Conservation (phyloP, 2,888 invertebrate species). For the Acanthosepion lycidas region DNA sequence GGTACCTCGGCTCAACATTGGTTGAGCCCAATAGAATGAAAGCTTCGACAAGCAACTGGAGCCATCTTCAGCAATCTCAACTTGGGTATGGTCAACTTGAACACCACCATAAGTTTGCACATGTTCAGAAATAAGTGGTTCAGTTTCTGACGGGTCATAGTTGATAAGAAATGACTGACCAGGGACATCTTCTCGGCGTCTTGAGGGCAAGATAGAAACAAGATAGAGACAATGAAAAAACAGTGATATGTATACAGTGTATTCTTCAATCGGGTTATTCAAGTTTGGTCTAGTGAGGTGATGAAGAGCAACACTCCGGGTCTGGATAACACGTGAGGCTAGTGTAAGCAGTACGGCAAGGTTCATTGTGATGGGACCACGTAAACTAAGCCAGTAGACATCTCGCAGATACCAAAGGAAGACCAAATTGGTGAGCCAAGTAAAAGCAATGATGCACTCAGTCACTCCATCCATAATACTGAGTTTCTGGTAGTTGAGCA, state of each 20-base stretch:
- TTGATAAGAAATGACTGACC: slow-evolving; percentile 55
- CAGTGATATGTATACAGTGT: slow-evolving; percentile 60
- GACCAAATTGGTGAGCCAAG: slow-evolving; percentile 88
- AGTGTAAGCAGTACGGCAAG: slow-evolving; percentile 83
- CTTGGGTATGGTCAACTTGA: slow-evolving; percentile 14
- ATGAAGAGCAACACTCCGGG: slow-evolving; percentile 80
- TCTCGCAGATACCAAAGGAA: slow-evolving; percentile 82
- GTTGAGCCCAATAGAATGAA: slow-evolving; percentile 90
- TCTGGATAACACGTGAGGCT: slow-evolving; percentile 81
- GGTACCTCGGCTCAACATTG: slow-evolving; percentile 79
- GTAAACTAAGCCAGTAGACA: slow-evolving; percentile 72
- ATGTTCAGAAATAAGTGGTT: slow-evolving; percentile 56
- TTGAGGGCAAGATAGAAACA: slow-evolving; percentile 81
- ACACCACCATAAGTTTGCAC: slow-evolving; percentile 53
- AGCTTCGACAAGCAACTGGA: slow-evolving; percentile 82
- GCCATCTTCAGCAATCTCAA: slow-evolving; percentile 80
- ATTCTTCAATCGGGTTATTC: slow-evolving; percentile 62
- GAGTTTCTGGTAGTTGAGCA: slow-evolving; percentile 64
- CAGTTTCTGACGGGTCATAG: slow-evolving; percentile 59
- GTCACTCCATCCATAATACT: slow-evolving; percentile 83
- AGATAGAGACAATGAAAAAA: slow-evolving; percentile 82
- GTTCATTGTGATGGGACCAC: slow-evolving; percentile 84
- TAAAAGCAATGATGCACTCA: slow-evolving; percentile 82
- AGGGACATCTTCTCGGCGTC: slow-evolving; percentile 54
- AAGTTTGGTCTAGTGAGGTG: slow-evolving; percentile 55